Evolutionary conservation across 2,888 invertebrate genomes (phyloP).

Genomic region (Chrysotoxum bicinctum): DNA sequence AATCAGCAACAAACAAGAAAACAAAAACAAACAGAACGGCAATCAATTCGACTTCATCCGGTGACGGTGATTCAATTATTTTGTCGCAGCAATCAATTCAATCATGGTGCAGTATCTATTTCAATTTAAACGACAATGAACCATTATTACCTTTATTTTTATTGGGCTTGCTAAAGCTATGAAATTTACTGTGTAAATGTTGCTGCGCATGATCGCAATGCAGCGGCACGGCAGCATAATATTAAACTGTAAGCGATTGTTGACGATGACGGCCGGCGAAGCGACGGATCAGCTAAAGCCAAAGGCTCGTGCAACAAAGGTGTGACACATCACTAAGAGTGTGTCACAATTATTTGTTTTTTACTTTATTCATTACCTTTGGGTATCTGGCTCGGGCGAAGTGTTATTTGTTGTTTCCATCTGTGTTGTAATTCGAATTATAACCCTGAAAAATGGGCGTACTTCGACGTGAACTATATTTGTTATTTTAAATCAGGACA

Average conservation of each 20-base stretch:
- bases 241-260: neutral
- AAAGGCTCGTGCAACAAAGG: conserved; percentile 55
- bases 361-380: conserved; percentile 15
- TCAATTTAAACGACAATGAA: conserved; percentile 36
- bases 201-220: conserved; percentile 23
- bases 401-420: conserved; percentile 1
- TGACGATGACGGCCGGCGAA: neutral
- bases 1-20: neutral
- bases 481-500: neutral
- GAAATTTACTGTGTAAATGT: neutral
- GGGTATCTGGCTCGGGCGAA: neutral
- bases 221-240: neutral
- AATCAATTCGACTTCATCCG: conserved; percentile 64
- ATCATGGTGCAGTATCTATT: conserved; percentile 51
- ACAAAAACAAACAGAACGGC: conserved; percentile 16
- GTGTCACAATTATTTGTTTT: conserved; percentile 42
- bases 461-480: neutral
- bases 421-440: neutral
- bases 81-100: conserved; percentile 60
- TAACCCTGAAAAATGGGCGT: conserved; percentile 23
- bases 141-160: conserved; percentile 40
- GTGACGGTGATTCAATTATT: conserved; percentile 68
- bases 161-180: conserved; percentile 13
- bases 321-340: conserved; percentile 59
- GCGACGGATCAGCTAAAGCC: neutral